These are phyloP conservation scores for Stenodema calcarata DNA, from an alignment of 2,888 invertebrate species.

Conservation along the genomic window DNA sequence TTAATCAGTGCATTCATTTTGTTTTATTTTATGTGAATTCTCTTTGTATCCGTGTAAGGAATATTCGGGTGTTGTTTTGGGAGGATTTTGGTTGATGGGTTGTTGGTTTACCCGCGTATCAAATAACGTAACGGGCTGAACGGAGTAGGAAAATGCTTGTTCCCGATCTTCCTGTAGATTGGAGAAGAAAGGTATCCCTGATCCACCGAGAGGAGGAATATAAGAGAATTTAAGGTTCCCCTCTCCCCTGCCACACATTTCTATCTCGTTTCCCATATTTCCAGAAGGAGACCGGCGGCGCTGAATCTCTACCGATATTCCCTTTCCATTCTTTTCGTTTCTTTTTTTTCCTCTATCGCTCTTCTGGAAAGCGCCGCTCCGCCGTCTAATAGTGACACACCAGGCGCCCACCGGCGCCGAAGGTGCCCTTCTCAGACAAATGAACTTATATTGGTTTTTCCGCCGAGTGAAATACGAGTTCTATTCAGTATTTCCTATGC, in stretches of 20 bases:
- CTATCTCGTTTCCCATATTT: background rate
- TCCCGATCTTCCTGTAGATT: background rate
- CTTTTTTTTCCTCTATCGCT: background rate
- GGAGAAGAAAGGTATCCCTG: background rate
- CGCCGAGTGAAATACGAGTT: background rate
- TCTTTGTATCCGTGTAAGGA: no score
- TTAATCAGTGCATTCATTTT: no score
- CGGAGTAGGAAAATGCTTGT: background rate
- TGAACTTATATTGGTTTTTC: background rate
- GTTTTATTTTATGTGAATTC: no score
- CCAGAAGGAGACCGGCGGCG: background rate
- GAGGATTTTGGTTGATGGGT: no score
- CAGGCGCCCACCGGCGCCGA: background rate
- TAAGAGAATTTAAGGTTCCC: background rate
- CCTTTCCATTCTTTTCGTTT: no score
- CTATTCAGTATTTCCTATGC: background rate
- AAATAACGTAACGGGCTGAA: no score
- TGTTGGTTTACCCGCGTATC: no score
- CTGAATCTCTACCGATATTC: background rate
- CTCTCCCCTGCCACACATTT: background rate
- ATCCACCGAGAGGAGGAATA: background rate
- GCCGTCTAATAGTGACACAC: background rate
- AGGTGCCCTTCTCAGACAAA: background rate
- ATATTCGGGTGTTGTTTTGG: no score
- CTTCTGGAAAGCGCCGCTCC: background rate